Base-by-base conservation (phyloP, 1,140 invertebrate species). In the fruit fly (Drosophila melanogaster) region DNA sequence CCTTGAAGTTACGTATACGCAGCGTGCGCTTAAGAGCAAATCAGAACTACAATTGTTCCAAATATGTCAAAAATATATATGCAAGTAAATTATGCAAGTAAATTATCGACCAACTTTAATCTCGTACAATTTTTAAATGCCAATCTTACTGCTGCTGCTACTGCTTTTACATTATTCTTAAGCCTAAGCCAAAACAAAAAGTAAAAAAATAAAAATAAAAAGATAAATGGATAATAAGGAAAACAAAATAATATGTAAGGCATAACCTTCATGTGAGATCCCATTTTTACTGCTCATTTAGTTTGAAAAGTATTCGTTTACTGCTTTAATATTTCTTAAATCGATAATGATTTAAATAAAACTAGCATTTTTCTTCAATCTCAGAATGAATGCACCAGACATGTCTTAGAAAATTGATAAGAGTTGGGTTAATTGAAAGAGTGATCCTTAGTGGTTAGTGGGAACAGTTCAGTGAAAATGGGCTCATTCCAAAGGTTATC, bases 161-260 rank as follows among this genome's bases (percentile, higher is more conserved):
- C 26, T 50, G 47, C 30, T 17, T 19, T 33, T 51, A 51, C 15
- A 51, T 51, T 35, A 35, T 51, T 51, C 49, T 51, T 51, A 51
- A 51, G 26, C 30, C 49, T 51, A 35, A 2, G 15, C 30, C 8
- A 51, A 35, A 51, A 35, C 10, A 51, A 8, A 35, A 15, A 8
- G 33, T 51, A 10, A 17, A 35, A 35, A 8, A 10, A 17, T 19
- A 35, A 8, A 17, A 50, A 19, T 12, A 8, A 5, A 12, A 15
- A 12, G 26, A 7, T 14, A 30, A 35, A 35, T 51, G 46, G 8
- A 47, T 14, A 47, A 26, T 12, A 35, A 12, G 11, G 4, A 12
- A 11, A 4, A 35, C 19, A 35, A 3, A 17, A 50, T 12, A 17
- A 35, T 10, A 51, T 35, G 2, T 15, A 11, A 17, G 2, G 3